Base-by-base conservation (phyloP, 1,140 invertebrate species). In the Neodiprion lecontei region DNA sequence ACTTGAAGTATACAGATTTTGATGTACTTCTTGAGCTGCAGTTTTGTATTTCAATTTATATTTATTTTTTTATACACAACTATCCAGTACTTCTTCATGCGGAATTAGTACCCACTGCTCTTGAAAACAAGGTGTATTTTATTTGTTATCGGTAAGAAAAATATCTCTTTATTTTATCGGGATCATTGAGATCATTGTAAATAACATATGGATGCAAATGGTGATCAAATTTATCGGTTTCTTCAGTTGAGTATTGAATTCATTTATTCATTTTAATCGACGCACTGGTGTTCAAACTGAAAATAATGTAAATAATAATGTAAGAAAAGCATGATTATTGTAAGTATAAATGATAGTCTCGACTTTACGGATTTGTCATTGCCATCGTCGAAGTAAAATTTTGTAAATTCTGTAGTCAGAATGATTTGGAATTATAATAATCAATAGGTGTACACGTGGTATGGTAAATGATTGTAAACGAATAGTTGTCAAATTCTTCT, bases 1-100 rank as follows among this genome's bases (percentile, higher is more conserved):
- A 23, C 68, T 69, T 21, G 47, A 69, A 14, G 68, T 69, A 14
- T n/a, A 69, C 68, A 23, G 12, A 47, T 69, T 69, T 69, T 17
- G 11, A 9, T 61, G 53, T 12, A 61, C 28, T 61, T 61, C 53
- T 17, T 9, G n/a, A 61, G 53, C 53, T 61, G 53, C n/a, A 61
- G 11, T 61, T 61, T 61, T 61, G 53, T 17, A 40, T 12, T 17
- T 61, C 53, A 12, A 9, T 7, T 61, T 61, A 61, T 61, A 12
- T 14, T 5, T 61, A 4, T 61, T 61, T 61, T 10, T 61, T 61
- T 17, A 61, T 61, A 17, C 8, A 14, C 9, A 40, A 40, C 28
- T 40, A 40, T 40, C 28, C 5, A 40, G 28, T 40, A 40, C 28
- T 40, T 40, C 1, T 40, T 40, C 28, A 40, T 40, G 2, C 28